Evolutionary conservation across 2,888 invertebrate genomes (phyloP).

Genomic region (Creontiades dilutus): DNA sequence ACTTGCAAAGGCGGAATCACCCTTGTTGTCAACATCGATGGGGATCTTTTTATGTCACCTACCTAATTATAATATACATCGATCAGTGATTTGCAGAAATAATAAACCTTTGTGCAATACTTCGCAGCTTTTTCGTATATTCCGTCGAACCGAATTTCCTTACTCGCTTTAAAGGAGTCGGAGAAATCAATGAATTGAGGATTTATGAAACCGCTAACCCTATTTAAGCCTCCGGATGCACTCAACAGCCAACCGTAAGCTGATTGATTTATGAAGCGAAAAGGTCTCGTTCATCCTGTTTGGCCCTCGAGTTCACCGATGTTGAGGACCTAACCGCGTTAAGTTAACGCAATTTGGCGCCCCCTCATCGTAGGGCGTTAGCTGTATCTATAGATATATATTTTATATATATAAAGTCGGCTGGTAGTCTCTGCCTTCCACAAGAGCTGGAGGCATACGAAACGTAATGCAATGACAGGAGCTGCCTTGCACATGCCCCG

Average conservation of each 20-base stretch:
- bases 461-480: constrained; percentile 56
- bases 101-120: too few species aligned
- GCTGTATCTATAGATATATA: constrained; percentile 34
- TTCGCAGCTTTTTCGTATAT: too few species aligned
- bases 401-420: constrained; percentile 22
- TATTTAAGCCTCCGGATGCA: background rate
- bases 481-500: constrained; percentile 59
- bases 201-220: background rate
- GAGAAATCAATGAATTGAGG: background rate
- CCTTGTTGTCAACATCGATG: too few species aligned
- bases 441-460: background rate
- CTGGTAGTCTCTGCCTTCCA: background rate
- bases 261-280: constrained; percentile 17
- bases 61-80: too few species aligned
- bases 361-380: background rate
- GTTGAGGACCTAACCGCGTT: constrained; percentile 30
- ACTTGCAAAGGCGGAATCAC: too few species aligned
- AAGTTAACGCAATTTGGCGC: constrained; percentile 12
- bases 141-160: too few species aligned
- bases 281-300: background rate
- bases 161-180: too few species aligned
- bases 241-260: constrained; percentile 9
- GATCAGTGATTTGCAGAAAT: too few species aligned
- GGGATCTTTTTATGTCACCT: too few species aligned
- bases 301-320: background rate